Percentiles rank a stretch among this genome's conserved stretches.
These are phyloP conservation scores for Myrmecophaga tridactyla DNA, from an alignment of 2,113 vertebrate species.

Conservation along the genomic window DNA sequence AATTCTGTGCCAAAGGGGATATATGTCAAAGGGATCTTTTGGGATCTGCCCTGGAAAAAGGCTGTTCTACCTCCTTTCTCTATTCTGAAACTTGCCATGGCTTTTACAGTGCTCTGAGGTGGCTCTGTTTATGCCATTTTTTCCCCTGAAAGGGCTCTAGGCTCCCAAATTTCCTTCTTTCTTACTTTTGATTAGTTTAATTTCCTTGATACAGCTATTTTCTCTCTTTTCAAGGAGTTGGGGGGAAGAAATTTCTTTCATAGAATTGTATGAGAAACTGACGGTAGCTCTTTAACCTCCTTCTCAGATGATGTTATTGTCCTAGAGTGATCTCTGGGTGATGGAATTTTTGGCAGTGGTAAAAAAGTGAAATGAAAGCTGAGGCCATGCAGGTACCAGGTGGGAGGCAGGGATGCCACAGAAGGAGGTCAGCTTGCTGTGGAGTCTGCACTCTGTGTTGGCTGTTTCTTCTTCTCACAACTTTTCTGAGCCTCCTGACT, in stretches of 20 bases:
- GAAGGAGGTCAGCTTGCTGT: neutral
- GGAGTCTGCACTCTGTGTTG: neutral
- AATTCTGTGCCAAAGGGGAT: neutral
- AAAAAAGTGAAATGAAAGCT: neutral
- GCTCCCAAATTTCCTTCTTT: neutral
- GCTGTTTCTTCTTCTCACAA: neutral
- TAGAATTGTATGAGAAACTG: neutral
- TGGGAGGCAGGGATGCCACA: no score
- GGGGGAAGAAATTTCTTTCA: neutral
- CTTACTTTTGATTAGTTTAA: neutral
- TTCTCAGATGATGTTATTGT: neutral
- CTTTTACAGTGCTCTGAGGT: neutral
- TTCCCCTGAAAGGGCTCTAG: neutral
- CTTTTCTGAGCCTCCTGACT: neutral
- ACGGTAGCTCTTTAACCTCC: neutral
- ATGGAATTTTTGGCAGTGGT: neutral
- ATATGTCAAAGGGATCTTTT: neutral
- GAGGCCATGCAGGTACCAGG: rapidly evolving
- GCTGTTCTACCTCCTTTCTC: neutral
- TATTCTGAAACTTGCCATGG: neutral
- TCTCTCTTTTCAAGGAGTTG: neutral
- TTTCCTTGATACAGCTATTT: neutral
- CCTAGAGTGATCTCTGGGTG: neutral
- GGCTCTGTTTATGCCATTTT: neutral
- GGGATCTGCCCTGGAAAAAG: neutral